phyloP scores from a whole-genome alignment of 1,140 invertebrate genomes.

The Temnothorax curvispinosus region DNA sequence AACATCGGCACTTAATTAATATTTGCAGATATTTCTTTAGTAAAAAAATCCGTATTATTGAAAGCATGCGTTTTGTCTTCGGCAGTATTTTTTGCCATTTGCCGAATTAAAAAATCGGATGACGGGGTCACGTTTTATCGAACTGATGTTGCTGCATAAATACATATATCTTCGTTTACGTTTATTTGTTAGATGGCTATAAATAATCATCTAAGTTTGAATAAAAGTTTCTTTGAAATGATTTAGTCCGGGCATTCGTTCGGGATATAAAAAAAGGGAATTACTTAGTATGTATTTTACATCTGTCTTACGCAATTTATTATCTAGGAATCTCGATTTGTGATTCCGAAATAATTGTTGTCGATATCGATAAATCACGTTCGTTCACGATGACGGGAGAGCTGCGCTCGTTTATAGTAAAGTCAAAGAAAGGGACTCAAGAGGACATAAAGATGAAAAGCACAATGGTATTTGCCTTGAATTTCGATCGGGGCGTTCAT shows the following conservation, averaged over 20 bases:
- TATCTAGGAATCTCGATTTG: background rate
- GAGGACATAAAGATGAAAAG: constrained; percentile 46
- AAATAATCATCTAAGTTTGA: background rate
- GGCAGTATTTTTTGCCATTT: background rate
- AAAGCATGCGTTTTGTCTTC: background rate
- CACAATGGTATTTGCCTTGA: constrained; percentile 72
- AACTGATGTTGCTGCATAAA: background rate
- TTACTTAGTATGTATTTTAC: constrained; percentile 21
- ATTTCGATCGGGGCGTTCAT: constrained; percentile 69
- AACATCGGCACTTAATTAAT: constrained; percentile 47
- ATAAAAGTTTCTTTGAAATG: background rate
- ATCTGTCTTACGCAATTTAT: constrained; percentile 1
- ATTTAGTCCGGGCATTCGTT: background rate
- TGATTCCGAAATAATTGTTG: constrained; percentile 47
- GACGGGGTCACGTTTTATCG: background rate
- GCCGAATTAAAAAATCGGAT: constrained; percentile 6
- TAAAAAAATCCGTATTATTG: background rate
- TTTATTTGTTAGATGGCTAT: background rate
- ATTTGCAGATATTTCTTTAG: constrained; percentile 19
- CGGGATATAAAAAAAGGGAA: background rate
- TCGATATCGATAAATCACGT: constrained; percentile 23
- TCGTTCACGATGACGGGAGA: constrained; percentile 44
- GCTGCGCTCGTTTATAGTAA: constrained; percentile 58
- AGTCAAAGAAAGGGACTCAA: constrained; percentile 55
- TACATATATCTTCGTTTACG: background rate